A percentile compares a stretch with the other conserved stretches of the same genome.
phyloP scores from a whole-genome alignment of 1,140 invertebrate species.

The Cydia fagiglandana region DNA sequence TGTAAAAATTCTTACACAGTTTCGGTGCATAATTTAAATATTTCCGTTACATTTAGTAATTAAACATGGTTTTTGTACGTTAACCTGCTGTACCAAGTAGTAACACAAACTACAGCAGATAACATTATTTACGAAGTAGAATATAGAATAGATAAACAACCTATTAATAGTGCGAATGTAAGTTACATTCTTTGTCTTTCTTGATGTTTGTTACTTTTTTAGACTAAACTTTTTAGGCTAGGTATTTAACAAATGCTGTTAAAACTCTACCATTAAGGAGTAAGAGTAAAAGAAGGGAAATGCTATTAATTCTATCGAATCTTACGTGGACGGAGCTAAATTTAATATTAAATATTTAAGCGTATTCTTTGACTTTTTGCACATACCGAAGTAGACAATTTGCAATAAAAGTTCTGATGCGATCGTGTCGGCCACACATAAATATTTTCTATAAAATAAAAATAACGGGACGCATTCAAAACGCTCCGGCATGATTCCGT shows the following conservation, averaged over 20 bases:
- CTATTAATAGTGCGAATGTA: too few species aligned
- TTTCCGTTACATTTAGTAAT: conserved; percentile 11
- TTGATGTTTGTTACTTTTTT: too few species aligned
- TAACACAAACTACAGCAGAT: too few species aligned
- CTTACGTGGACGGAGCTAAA: neutral
- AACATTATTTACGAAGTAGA: too few species aligned
- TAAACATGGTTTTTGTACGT: neutral
- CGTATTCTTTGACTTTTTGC: neutral
- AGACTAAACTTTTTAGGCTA: too few species aligned
- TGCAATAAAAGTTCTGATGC: conserved; percentile 26
- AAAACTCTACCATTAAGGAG: too few species aligned
- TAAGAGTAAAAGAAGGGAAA: too few species aligned
- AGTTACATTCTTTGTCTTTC: too few species aligned
- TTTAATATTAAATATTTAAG: neutral
- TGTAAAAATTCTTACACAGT: neutral
- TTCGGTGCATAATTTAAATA: neutral
- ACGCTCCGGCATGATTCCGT: conserved; percentile 58
- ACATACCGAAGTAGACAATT: neutral
- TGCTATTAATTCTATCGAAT: neutral
- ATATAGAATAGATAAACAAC: too few species aligned
- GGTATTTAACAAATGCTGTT: too few species aligned
- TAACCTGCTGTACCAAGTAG: too few species aligned
- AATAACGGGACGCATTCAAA: conserved; percentile 59
- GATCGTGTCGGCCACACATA: conserved; percentile 73
- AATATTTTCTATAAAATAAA: conserved; percentile 66